A percentile compares a stretch with the other conserved stretches of the same genome.
phyloP scores from a whole-genome alignment of 1,140 invertebrate species.

The Probaryconus sp. region DNA sequence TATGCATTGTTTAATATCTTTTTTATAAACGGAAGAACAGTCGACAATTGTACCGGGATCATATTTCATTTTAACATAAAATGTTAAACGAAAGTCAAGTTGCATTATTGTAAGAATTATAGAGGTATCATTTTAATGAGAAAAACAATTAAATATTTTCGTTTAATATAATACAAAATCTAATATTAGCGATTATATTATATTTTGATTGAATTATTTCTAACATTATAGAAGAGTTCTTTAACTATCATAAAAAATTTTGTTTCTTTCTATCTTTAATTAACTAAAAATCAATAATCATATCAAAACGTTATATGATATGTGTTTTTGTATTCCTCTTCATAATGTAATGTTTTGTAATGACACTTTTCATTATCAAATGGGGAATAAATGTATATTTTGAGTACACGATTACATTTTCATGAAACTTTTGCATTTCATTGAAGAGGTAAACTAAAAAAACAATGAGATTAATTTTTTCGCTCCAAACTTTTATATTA shows the following conservation, averaged over 20 bases:
- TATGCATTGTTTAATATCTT: conserved; percentile 22
- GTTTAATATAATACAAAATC: too few species aligned
- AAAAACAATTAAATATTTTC: too few species aligned
- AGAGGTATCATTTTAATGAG: too few species aligned
- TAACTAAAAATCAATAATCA: conserved; percentile 1
- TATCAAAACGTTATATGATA: conserved; percentile 1
- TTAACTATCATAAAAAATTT: not conserved
- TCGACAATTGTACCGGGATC: not conserved
- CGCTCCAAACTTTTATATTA: not conserved
- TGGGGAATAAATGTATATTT: conserved; percentile 13
- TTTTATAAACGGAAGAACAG: conserved; percentile 4
- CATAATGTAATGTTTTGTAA: conserved; percentile 22
- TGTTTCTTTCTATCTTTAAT: not conserved
- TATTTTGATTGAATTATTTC: not conserved
- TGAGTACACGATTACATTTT: conserved; percentile 12
- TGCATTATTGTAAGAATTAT: too few species aligned
- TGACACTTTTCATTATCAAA: conserved; percentile 13
- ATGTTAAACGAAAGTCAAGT: too few species aligned
- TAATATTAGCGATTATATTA: not conserved
- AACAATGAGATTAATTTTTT: not conserved
- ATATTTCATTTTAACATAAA: not conserved
- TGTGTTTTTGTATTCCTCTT: conserved; percentile 7
- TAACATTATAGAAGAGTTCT: too few species aligned
- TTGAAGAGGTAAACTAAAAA: not conserved
- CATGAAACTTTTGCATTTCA: not conserved